Conservation (phyloP, 2,888 invertebrate genomes). For the Bembecia ichneumoniformis region DNA sequence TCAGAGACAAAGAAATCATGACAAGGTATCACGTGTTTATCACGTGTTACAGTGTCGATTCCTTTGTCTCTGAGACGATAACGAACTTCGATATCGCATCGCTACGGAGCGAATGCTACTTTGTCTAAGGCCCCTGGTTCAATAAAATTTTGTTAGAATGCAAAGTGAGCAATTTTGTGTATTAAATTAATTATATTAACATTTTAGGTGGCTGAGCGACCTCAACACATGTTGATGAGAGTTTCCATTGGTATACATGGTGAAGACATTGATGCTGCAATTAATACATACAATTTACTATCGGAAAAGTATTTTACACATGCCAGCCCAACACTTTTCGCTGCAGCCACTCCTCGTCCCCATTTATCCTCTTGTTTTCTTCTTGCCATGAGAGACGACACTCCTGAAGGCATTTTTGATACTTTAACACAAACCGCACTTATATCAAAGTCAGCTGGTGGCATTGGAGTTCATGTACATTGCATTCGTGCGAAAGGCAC, state of each 20-base stretch:
- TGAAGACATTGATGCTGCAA: slow-evolving; percentile 91
- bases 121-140: too few relatives aligned
- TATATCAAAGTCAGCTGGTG: slow-evolving; percentile 97
- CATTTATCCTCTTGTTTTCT: slow-evolving; percentile 97
- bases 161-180: too few relatives aligned
- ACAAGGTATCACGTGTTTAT: too few relatives aligned
- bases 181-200: not conserved
- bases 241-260: slow-evolving; percentile 97
- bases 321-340: slow-evolving; percentile 97
- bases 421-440: slow-evolving; percentile 93
- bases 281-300: slow-evolving; percentile 95
- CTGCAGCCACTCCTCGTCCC: slow-evolving; percentile 91
- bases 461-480: slow-evolving; percentile 96
- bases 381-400: slow-evolving; percentile 94
- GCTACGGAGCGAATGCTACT: too few relatives aligned
- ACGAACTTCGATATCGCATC: too few relatives aligned
- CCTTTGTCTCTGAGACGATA: too few relatives aligned
- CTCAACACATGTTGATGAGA: slow-evolving; percentile 99
- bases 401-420: slow-evolving; percentile 94
- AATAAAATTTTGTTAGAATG: too few relatives aligned
- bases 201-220: slow-evolving; percentile 87
- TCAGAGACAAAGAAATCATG: too few relatives aligned
- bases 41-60: too few relatives aligned
- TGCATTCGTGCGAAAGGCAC: slow-evolving; percentile 94
- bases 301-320: slow-evolving; percentile 98